phyloP scores from a whole-genome alignment of 2,113 vertebrate species.

The Melierax canorus region DNA sequence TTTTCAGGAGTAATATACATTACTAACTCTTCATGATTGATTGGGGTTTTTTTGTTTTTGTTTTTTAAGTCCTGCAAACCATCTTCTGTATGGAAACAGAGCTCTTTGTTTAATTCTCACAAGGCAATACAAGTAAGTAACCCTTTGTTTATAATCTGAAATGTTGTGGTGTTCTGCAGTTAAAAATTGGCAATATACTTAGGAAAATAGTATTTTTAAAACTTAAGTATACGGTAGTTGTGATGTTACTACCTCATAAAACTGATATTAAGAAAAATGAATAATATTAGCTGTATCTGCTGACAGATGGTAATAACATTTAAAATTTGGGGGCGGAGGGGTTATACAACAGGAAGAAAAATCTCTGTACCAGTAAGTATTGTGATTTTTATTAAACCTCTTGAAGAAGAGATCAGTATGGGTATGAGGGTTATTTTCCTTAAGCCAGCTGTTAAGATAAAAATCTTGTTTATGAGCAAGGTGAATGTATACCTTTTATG shows the following conservation, averaged over 20 bases:
- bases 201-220: not conserved
- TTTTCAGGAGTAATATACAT: not conserved
- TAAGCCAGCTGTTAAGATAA: not conserved
- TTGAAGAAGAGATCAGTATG: not conserved
- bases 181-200: not conserved
- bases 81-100: conserved; percentile 89
- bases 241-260: not conserved
- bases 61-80: conserved; percentile 80
- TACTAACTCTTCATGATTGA: not conserved
- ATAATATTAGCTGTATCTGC: not conserved
- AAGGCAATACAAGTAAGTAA: conserved; percentile 71
- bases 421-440: not conserved
- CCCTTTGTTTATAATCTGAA: not conserved
- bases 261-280: not conserved
- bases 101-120: conserved; percentile 86
- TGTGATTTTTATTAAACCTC: not conserved
- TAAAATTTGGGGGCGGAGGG: not conserved
- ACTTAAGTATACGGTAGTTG: not conserved
- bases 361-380: not conserved
- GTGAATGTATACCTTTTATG: not conserved
- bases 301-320: not conserved
- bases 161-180: not conserved
- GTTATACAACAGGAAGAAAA: not conserved
- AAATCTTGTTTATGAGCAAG: not conserved
- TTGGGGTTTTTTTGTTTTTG: not conserved